A percentile compares a stretch with the other conserved stretches of the same genome.
These are phyloP conservation scores for Spinibarbus caldwelli DNA, from an alignment of 2,797 vertebrate species.

Conservation along the genomic window DNA sequence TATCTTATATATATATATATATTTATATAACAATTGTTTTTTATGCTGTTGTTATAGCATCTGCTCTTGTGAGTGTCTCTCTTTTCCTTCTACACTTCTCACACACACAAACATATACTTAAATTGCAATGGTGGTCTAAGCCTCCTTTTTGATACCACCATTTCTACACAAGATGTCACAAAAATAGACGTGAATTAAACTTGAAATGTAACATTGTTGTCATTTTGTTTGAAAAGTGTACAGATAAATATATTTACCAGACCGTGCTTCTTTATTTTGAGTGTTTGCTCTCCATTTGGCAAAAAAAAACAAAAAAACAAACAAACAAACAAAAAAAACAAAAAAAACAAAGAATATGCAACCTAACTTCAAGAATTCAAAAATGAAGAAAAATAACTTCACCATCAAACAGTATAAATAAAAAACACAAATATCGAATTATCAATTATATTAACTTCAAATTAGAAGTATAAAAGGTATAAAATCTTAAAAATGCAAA, in stretches of 20 bases:
- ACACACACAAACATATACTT: conserved; percentile 14
- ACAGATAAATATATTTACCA: not conserved
- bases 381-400: not conserved
- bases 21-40: not conserved
- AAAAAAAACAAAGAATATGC: not conserved
- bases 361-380: not conserved
- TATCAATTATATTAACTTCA: not conserved
- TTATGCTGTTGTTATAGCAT: not conserved
- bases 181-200: not conserved
- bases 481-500: not conserved
- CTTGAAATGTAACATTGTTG: not conserved
- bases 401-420: not conserved
- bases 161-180: not conserved
- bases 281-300: not conserved
- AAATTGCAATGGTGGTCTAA: conserved; percentile 6
- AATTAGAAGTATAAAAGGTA: not conserved
- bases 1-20: not conserved
- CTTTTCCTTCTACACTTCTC: not conserved
- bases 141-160: not conserved
- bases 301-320: not conserved
- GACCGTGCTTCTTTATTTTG: not conserved
- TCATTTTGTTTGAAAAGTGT: not conserved
- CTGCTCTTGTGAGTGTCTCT: not conserved
- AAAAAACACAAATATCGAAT: not conserved
- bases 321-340: not conserved